A percentile compares a stretch with the other conserved stretches of the same genome.
Conservation (phyloP, 2,888 invertebrate species). For the Zaprionus bogoriensis region DNA sequence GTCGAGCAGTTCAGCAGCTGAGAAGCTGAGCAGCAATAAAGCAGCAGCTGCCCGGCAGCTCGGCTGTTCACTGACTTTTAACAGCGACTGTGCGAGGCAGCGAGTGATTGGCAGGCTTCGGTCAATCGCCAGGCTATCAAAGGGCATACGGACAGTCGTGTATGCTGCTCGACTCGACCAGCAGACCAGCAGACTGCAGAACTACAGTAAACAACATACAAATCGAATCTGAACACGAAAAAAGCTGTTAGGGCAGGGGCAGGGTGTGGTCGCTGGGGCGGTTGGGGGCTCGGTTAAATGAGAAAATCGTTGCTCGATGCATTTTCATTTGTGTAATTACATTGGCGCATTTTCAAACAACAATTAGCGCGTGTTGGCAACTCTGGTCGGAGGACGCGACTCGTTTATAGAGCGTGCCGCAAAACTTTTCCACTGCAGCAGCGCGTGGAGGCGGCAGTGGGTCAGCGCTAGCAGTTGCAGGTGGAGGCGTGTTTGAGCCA, state of each 20-base stretch:
- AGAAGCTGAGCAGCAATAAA: too few relatives aligned
- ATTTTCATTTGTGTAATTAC: conserved; percentile 71
- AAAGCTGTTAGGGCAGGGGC: neutral
- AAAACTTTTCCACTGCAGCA: conserved; percentile 51
- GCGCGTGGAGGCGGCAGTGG: conserved; percentile 6
- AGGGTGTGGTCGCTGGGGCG: neutral
- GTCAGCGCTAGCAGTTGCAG: neutral
- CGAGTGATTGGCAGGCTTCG: conserved; percentile 15
- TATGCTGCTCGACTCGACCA: conserved; percentile 18
- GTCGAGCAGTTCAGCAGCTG: neutral
- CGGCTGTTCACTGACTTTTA: conserved; percentile 4
- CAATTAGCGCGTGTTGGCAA: conserved; percentile 64
- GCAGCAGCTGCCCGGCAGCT: too few relatives aligned
- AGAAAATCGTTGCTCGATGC: conserved; percentile 31
- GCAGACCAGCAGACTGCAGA: conserved; percentile 22
- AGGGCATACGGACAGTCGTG: conserved; percentile 34
- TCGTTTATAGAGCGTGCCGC: conserved; percentile 58
- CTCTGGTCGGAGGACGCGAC: conserved; percentile 50
- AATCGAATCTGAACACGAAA: conserved; percentile 31
- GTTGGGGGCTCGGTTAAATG: neutral
- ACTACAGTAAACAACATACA: conserved; percentile 38
- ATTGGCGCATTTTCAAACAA: conserved; percentile 69
- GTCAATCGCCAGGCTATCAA: neutral
- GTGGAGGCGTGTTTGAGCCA: conserved; percentile 31
- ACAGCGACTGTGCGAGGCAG: neutral